Evolutionary conservation across 2,113 vertebrate genomes (phyloP).

Genomic region (Erythrolamprus reginae): DNA sequence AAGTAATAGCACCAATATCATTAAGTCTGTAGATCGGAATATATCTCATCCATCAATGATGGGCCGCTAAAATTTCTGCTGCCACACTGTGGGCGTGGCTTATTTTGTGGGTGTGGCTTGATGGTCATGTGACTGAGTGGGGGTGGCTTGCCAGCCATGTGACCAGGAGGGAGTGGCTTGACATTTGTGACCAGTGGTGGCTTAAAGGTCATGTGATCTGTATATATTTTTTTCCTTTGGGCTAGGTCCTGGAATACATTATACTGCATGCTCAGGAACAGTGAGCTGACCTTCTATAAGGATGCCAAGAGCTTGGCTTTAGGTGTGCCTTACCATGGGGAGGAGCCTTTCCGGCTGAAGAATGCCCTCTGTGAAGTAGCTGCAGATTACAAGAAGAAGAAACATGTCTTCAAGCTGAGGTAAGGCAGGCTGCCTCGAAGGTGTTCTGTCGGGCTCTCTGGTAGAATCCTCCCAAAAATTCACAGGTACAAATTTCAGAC

Average conservation of each 20-base stretch:
- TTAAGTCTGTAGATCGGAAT: background rate
- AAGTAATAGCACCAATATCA: background rate
- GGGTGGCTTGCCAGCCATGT: no score
- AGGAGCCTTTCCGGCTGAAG: slow-evolving; percentile 79
- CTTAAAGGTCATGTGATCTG: no score
- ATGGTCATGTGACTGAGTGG: no score
- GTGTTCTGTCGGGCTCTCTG: no score
- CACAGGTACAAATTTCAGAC: no score
- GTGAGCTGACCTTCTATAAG: slow-evolving; percentile 86
- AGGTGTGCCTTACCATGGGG: slow-evolving; percentile 83
- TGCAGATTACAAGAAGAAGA: slow-evolving; percentile 92
- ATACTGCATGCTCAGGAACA: slow-evolving; percentile 87
- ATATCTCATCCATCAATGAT: no score
- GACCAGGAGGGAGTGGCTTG: no score
- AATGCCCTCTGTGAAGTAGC: slow-evolving; percentile 83
- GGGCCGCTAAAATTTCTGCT: no score
- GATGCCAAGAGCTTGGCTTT: slow-evolving; percentile 84
- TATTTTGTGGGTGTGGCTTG: no score
- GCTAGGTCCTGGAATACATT: slow-evolving; percentile 91
- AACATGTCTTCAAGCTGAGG: slow-evolving; percentile 90
- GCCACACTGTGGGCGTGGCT: no score
- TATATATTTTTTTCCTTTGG: background rate
- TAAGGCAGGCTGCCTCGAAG: slow-evolving; percentile 54
- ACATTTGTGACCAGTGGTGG: no score
- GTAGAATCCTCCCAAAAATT: no score